A percentile compares a stretch with the other conserved stretches of the same genome.
These are phyloP conservation scores for Ceyx cyanopectus DNA, from an alignment of 2,113 vertebrate species.

Conservation along the genomic window DNA sequence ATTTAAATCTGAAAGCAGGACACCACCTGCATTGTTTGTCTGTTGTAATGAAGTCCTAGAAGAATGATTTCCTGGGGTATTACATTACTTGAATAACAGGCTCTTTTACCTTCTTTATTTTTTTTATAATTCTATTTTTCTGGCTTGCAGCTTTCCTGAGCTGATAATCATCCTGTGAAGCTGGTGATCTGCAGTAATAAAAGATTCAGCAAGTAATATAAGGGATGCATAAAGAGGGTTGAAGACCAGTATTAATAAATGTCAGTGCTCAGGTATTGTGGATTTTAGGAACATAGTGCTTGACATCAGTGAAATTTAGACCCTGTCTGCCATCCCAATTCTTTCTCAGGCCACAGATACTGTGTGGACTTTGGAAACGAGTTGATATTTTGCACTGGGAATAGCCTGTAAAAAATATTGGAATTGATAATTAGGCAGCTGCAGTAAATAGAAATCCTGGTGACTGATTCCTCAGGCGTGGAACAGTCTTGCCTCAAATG, in stretches of 20 bases:
- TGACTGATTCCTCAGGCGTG: not conserved
- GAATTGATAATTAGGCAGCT: not conserved
- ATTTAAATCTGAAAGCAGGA: slow-evolving; percentile 40
- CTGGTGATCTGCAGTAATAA: not conserved
- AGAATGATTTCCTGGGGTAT: slow-evolving; percentile 47
- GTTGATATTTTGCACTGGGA: not conserved
- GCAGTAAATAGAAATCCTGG: not conserved
- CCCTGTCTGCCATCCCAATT: not conserved
- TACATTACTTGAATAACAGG: slow-evolving; percentile 22
- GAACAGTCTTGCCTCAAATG: not conserved
- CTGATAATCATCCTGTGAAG: not conserved
- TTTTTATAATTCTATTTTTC: slow-evolving; percentile 35
- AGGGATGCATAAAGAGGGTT: not conserved
- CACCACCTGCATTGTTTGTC: slow-evolving; percentile 3
- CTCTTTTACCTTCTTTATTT: not conserved
- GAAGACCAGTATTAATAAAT: not conserved
- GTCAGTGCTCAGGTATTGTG: not conserved
- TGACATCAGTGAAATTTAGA: not conserved
- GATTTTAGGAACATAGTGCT: not conserved
- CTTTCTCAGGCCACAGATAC: not conserved
- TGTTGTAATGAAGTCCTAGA: slow-evolving; percentile 31
- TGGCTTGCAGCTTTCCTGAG: slow-evolving; percentile 8
- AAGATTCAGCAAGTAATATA: not conserved
- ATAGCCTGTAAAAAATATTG: not conserved
- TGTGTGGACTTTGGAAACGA: not conserved